Base-by-base conservation (phyloP, 2,888 invertebrate species). In the Luperina nickerlii region DNA sequence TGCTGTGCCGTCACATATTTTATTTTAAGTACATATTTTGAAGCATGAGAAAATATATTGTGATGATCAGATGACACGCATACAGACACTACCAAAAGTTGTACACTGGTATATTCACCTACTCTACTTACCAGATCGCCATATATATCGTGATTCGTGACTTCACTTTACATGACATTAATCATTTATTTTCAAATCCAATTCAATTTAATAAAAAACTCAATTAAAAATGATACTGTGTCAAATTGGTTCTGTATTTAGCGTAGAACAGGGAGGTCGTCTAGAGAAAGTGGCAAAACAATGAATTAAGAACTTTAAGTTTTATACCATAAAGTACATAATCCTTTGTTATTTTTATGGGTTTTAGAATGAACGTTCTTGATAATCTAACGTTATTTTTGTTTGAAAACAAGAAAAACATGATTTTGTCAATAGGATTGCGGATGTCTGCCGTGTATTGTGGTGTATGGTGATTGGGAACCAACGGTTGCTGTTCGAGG, bases 401-500 rank as follows among this genome's bases (percentile, higher is more conserved):
- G 78, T 87, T 82, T 88, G 80, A 89, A 93, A 94, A 93, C 94
- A 80, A 91, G 94, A 93, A 94, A 93, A 94, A 94, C 94, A 88
- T 80, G 94, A 91, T 93, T 89, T 90, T 86, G 83, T 89, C 85
- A 89, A 88, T 87, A 82, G 84, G 93, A 93, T 95, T 92, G 93
- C 94, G 94, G 94, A 94, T 95, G 91, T 94, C 82, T 91, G 88
- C 82, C 87, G 87, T 68, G 86, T 90, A 90, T 91, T 90, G 89
- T 90, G 83, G 76, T 80, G 82, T 92, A 91, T 94, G 92, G 84
- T 90, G 91, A 94, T 94, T 92, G 91, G 91, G 90, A 92, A 90
- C 78, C 91, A 93, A 93, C 94, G 92, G 94, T 91, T 91, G 88
- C 81, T 80, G 80, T 81, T 78, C 94, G 95, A 95, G 95, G 95